Evolutionary conservation across 1,140 invertebrate species (phyloP).

Genomic region (Limonius californicus): DNA sequence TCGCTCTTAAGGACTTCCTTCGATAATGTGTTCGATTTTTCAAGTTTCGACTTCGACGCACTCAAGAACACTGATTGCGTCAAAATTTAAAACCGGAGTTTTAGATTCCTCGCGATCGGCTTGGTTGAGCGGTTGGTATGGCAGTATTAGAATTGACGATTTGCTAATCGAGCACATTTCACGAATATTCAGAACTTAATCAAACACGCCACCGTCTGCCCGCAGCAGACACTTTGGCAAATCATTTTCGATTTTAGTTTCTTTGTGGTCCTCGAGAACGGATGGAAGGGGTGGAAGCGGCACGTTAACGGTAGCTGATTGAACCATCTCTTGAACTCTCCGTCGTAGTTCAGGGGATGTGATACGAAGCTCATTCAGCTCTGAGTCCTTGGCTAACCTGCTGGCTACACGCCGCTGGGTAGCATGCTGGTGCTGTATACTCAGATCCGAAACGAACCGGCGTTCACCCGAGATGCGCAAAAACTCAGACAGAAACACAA

Average conservation of each 20-base stretch:
- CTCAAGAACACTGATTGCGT: too few species aligned
- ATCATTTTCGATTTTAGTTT: neutral
- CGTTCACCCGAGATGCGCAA: slow-evolving; percentile 54
- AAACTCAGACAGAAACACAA: slow-evolving; percentile 59
- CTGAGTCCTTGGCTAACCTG: slow-evolving; percentile 29
- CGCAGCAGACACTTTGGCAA: neutral
- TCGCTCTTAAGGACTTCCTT: too few species aligned
- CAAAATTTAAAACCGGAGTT: too few species aligned
- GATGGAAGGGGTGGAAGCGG: slow-evolving; percentile 21
- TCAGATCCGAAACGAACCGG: slow-evolving; percentile 49
- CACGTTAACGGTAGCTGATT: slow-evolving; percentile 25
- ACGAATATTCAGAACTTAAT: neutral
- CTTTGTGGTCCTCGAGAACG: neutral
- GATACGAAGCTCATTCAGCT: slow-evolving; percentile 17
- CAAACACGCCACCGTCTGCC: neutral
- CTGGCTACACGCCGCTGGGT: slow-evolving; percentile 27
- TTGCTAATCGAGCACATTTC: neutral
- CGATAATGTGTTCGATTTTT: too few species aligned
- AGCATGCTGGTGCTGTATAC: slow-evolving; percentile 46
- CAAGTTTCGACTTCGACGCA: too few species aligned
- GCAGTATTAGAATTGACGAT: neutral
- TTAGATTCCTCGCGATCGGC: too few species aligned
- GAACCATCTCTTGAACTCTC: slow-evolving; percentile 19
- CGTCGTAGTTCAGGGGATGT: neutral
- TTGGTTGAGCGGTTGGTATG: too few species aligned